These are phyloP conservation scores for Drosophila burlai DNA, from an alignment of 1,140 invertebrate species.

Conservation along the genomic window DNA sequence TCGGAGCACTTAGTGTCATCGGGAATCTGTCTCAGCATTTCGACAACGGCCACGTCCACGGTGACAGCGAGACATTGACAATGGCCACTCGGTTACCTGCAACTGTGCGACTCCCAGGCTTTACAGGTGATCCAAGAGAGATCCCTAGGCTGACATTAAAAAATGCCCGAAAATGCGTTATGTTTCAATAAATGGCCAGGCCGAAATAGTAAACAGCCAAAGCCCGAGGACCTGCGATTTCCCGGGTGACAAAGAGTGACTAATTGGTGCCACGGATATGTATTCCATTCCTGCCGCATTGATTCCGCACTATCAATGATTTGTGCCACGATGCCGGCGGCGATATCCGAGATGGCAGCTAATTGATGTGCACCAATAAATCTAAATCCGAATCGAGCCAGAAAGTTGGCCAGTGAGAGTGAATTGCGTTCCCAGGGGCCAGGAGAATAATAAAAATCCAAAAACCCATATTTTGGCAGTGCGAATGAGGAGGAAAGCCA, in stretches of 20 bases:
- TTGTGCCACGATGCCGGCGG: constrained; percentile 61
- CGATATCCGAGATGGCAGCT: constrained; percentile 47
- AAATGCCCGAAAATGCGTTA: constrained; percentile 72
- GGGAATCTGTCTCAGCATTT: constrained; percentile 58
- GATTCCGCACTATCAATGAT: constrained; percentile 75
- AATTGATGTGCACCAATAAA: constrained; percentile 78
- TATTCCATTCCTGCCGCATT: constrained; percentile 40
- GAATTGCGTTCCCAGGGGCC: constrained; percentile 23
- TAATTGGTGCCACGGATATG: constrained; percentile 59
- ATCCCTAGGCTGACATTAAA: constrained; percentile 73
- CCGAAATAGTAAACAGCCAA: constrained; percentile 68
- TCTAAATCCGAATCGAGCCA: constrained; percentile 30
- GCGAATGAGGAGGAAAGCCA: constrained; percentile 47
- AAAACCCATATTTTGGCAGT: constrained; percentile 35
- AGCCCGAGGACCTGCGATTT: constrained; percentile 48
- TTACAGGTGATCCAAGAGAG: constrained; percentile 28
- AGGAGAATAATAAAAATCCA: constrained; percentile 4
- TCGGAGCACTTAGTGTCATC: constrained; percentile 51
- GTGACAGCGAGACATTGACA: constrained; percentile 23
- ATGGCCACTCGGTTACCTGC: constrained; percentile 77
- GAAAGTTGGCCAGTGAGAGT: constrained; percentile 27
- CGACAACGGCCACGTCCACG: constrained; percentile 27
- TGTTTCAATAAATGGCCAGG: constrained; percentile 74
- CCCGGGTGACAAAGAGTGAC: constrained; percentile 56
- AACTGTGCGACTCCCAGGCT: constrained; percentile 71